These are phyloP conservation scores for Habropoda laboriosa DNA, from an alignment of 1,140 invertebrate species.

Conservation along the genomic window DNA sequence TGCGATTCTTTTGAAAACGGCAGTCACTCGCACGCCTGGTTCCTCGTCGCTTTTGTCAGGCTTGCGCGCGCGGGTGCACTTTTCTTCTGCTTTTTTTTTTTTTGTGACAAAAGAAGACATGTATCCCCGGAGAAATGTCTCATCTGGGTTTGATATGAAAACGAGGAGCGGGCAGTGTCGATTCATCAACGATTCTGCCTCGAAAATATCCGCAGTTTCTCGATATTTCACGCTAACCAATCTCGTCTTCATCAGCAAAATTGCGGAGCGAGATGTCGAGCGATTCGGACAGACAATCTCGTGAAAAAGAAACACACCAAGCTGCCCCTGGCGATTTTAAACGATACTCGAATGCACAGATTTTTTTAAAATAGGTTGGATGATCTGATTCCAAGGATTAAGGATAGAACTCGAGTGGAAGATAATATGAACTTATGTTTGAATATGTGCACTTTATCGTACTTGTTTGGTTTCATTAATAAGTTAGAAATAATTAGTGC, in stretches of 20 bases:
- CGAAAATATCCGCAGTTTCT: not conserved
- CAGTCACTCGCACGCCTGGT: too few species aligned
- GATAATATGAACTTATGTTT: too few species aligned
- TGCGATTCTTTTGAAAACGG: not conserved
- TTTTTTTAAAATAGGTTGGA: too few species aligned
- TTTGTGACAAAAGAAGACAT: not conserved
- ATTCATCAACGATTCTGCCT: constrained; percentile 8
- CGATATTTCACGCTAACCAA: constrained; percentile 25
- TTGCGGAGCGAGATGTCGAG: not conserved
- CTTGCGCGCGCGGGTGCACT: not conserved
- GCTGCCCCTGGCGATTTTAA: too few species aligned
- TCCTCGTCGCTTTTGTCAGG: not conserved
- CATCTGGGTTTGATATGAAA: not conserved
- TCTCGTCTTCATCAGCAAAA: not conserved
- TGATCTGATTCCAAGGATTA: too few species aligned
- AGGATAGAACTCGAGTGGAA: too few species aligned
- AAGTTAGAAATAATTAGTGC: too few species aligned
- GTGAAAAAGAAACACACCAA: not conserved
- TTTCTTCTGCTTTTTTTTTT: too few species aligned
- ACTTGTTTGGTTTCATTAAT: too few species aligned
- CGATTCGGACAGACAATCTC: not conserved
- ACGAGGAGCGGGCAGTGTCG: not conserved
- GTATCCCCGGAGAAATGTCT: not conserved
- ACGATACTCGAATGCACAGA: too few species aligned
- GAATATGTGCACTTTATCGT: too few species aligned